Evolutionary conservation across 2,888 invertebrate genomes (phyloP).

Genomic region (Drosophila anceps): DNA sequence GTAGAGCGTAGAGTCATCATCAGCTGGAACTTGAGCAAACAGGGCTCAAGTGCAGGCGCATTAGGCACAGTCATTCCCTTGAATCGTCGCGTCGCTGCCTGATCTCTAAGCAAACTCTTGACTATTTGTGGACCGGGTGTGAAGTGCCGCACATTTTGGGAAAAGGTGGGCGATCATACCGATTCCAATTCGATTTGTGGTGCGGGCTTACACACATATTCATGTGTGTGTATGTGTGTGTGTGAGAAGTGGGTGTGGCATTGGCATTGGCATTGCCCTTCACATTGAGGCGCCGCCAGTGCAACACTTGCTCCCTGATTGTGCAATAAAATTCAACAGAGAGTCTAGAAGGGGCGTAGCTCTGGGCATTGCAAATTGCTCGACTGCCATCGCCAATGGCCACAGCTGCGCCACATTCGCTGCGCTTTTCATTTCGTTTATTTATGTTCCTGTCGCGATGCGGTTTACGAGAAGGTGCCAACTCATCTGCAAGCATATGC

Average conservation of each 20-base stretch:
- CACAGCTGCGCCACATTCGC: slow-evolving; percentile 76
- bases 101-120: slow-evolving; percentile 32
- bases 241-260: slow-evolving; percentile 72
- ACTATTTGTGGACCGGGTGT: slow-evolving; percentile 68
- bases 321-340: slow-evolving; percentile 67
- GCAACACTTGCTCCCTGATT: slow-evolving; percentile 76
- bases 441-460: slow-evolving; percentile 74
- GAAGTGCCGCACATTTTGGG: slow-evolving; percentile 72
- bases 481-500: slow-evolving; percentile 51
- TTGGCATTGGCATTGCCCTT: slow-evolving; percentile 43
- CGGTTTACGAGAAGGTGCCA: slow-evolving; percentile 72
- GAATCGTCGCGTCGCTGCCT: slow-evolving; percentile 16
- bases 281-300: slow-evolving; percentile 46
- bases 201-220: not conserved
- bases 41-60: slow-evolving; percentile 69
- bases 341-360: slow-evolving; percentile 36
- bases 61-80: slow-evolving; percentile 76
- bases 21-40: slow-evolving; percentile 68
- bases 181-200: slow-evolving; percentile 52
- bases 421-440: slow-evolving; percentile 78
- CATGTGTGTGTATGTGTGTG: slow-evolving; percentile 17
- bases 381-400: not conserved
- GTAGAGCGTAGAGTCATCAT: slow-evolving; percentile 61
- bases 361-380: slow-evolving; percentile 72
- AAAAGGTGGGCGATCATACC: slow-evolving; percentile 73